Percentiles rank a stretch among this genome's conserved stretches.
Conservation (phyloP, 2,888 invertebrate genomes). For the Ormia ochracea region DNA sequence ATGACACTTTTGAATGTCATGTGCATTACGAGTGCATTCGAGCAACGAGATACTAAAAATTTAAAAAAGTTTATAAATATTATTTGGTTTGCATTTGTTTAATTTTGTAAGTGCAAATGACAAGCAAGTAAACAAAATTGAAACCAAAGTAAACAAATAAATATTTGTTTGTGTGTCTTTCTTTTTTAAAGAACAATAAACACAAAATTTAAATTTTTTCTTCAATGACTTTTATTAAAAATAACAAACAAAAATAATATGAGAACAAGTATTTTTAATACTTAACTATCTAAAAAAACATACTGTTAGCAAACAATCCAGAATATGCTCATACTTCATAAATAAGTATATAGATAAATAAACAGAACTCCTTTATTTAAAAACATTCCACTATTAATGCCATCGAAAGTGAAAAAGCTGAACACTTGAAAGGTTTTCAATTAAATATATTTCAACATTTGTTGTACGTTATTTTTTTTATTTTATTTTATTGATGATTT, state of each 20-base stretch:
- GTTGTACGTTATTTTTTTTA: neutral
- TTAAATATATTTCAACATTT: neutral
- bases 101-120: neutral
- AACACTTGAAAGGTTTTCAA: neutral
- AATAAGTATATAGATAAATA: too few species aligned
- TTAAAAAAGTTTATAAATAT: neutral
- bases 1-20: conserved; percentile 22
- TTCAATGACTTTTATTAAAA: too few species aligned
- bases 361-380: too few species aligned
- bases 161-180: neutral
- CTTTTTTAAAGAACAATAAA: neutral
- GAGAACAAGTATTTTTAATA: too few species aligned
- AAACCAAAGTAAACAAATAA: neutral
- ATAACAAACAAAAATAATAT: too few species aligned
- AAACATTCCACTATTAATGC: too few species aligned
- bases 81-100: neutral
- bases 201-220: too few species aligned
- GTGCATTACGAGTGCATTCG: neutral
- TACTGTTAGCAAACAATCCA: too few species aligned
- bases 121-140: neutral
- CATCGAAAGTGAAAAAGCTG: neutral
- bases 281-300: too few species aligned
- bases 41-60: neutral
- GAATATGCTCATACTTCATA: too few species aligned
- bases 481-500: conserved; percentile 25